Percentiles rank a stretch among this genome's conserved stretches.
These are phyloP conservation scores for Tetrao urogallus DNA, from an alignment of 2,113 vertebrate species.

Conservation along the genomic window DNA sequence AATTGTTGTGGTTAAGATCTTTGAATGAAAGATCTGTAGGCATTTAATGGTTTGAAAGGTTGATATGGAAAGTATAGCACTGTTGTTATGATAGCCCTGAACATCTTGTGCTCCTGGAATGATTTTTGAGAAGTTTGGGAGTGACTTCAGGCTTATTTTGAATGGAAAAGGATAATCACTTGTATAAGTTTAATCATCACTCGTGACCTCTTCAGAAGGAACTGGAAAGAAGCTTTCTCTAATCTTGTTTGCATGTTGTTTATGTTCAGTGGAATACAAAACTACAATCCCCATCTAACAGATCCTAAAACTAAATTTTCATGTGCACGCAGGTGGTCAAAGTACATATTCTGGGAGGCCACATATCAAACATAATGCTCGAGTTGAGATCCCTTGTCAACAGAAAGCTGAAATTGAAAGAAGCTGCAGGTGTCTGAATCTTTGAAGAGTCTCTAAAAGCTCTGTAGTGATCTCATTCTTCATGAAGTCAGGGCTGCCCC, in stretches of 20 bases:
- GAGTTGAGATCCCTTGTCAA: neutral
- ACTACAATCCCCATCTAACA: neutral
- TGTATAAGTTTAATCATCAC: neutral
- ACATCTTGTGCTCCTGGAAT: neutral
- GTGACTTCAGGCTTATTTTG: neutral
- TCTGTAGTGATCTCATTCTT: neutral
- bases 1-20: neutral
- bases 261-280: neutral
- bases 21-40: neutral
- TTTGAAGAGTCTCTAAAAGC: neutral
- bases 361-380: neutral
- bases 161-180: neutral
- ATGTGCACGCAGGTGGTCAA: neutral
- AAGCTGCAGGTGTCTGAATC: neutral
- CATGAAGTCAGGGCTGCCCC: neutral
- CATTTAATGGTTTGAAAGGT: neutral
- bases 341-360: neutral
- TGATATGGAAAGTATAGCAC: neutral
- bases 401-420: neutral
- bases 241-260: slow-evolving; percentile 21
- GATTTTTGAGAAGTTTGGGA: neutral
- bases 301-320: neutral
- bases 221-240: slow-evolving; percentile 34
- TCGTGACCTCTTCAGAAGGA: slow-evolving; percentile 4
- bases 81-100: neutral